Percentiles rank a stretch among this genome's conserved stretches.
Conservation (phyloP, 2,113 vertebrate genomes). For the Phrynocephalus versicolor region DNA sequence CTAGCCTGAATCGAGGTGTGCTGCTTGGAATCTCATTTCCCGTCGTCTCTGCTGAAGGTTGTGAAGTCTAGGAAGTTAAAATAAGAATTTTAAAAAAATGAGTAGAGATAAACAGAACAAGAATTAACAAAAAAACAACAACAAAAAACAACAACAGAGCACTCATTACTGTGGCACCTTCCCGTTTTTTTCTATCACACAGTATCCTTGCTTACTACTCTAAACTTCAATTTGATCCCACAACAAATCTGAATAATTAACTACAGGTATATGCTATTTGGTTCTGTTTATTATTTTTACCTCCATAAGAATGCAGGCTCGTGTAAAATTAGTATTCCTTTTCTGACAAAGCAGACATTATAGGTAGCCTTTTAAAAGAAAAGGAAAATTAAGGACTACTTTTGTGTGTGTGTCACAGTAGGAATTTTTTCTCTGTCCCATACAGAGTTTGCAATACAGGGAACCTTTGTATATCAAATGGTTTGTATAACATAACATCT, state of each 20-base stretch:
- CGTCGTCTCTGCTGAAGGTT: conserved; percentile 67
- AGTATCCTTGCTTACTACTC: background rate
- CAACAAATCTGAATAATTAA: background rate
- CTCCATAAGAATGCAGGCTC: background rate
- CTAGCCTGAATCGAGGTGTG: conserved; percentile 85
- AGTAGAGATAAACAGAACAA: conserved; percentile 19
- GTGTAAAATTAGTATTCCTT: too few species aligned
- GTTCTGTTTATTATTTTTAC: background rate
- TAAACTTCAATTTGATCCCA: background rate
- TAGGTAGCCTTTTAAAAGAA: too few species aligned
- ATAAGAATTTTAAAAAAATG: conserved; percentile 14
- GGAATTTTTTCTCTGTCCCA: too few species aligned
- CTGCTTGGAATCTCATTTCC: conserved; percentile 76
- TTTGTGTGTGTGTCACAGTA: too few species aligned
- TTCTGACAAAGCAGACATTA: too few species aligned
- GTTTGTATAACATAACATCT: too few species aligned
- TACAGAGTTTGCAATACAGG: too few species aligned
- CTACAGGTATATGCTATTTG: background rate
- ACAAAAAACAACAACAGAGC: too few species aligned
- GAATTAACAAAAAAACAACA: background rate
- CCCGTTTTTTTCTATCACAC: background rate
- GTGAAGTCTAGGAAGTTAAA: conserved; percentile 58
- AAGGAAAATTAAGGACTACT: background rate
- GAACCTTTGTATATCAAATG: too few species aligned
- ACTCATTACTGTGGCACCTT: background rate